Base-by-base conservation (phyloP, 2,797 vertebrate species). In the Molossus alvarezi region DNA sequence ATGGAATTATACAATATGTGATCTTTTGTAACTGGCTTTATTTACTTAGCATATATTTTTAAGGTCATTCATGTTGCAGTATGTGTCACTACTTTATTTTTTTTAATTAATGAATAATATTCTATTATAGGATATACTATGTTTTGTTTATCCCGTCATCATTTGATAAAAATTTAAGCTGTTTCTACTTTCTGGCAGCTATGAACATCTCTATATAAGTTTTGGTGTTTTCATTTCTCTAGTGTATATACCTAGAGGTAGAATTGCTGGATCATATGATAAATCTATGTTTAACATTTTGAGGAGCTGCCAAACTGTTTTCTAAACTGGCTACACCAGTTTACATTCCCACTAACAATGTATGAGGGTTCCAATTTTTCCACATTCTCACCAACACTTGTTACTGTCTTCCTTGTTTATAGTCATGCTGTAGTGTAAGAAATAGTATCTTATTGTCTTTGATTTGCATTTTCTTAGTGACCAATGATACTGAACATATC, bases 401-500 rank as follows among this genome's bases (percentile, higher is more conserved):
- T 65, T 79, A 53, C 60, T 69, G 2, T 65, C 41, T 88, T 87
- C 48, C 25, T 57, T 92, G 37, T 75, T 80, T 55, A 33, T 73
- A 73, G 33, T 51, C 27, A 10, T 80, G 41, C 48, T 73, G 9
- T 71, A 6, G 29, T 17, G 1, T 88, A 14, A 33, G 48, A 55
- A 72, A n/a, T 84, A 27, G n/a, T 88, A 64, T 88, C 8, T 91
- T 58, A 27, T 6, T 83, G 33, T 27, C 53, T 87, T 87, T 94
- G 71, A 91, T 84, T 76, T 88, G 45, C 62, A 87, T 92, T 90
- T 92, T 90, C 11, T 6, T 71, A 76, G 62, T 69, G 55, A 48
- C 25, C 75, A 76, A 76, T 82, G 29, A 72, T 65, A 11, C 20
- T 58, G 21, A 86, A 2, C 7, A 23, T 89, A 12, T 75, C n/a